These are phyloP conservation scores for Drosophila watanabei DNA, from an alignment of 1,140 invertebrate genomes.

Conservation along the genomic window DNA sequence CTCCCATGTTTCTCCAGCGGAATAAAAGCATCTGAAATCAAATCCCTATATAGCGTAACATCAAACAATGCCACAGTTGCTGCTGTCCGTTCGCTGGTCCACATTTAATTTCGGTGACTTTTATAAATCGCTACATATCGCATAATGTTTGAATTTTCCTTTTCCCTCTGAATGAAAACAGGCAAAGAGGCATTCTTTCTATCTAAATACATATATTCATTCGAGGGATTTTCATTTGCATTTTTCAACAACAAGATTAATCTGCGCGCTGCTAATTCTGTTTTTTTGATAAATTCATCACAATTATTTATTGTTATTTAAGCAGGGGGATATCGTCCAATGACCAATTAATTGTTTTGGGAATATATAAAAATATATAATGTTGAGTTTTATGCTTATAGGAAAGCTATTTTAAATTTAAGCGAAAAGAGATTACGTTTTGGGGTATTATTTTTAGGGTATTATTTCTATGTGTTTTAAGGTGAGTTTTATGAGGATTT, in stretches of 20 bases:
- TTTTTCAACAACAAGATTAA: conserved; percentile 20
- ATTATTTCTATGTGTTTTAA: background rate
- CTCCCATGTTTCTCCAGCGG: conserved; percentile 11
- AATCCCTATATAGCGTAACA: conserved; percentile 80
- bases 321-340: background rate
- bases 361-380: conserved; percentile 45
- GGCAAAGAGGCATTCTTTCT: conserved; percentile 32
- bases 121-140: conserved; percentile 83
- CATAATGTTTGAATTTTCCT: conserved; percentile 64
- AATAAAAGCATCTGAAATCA: conserved; percentile 70
- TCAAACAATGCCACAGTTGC: conserved; percentile 78
- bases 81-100: conserved; percentile 69
- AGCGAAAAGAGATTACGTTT: background rate
- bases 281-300: conserved; percentile 16
- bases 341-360: conserved; percentile 4
- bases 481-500: background rate
- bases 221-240: conserved; percentile 5
- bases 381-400: conserved; percentile 32
- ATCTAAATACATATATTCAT: conserved; percentile 25
- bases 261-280: conserved; percentile 12
- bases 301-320: conserved; percentile 16
- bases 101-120: conserved; percentile 79
- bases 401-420: conserved; percentile 42
- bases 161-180: conserved; percentile 16
- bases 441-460: background rate